These are phyloP conservation scores for Oopsacas minuta DNA, from an alignment of 37 sponge, comb jelly and placozoan species.

Conservation along the genomic window DNA sequence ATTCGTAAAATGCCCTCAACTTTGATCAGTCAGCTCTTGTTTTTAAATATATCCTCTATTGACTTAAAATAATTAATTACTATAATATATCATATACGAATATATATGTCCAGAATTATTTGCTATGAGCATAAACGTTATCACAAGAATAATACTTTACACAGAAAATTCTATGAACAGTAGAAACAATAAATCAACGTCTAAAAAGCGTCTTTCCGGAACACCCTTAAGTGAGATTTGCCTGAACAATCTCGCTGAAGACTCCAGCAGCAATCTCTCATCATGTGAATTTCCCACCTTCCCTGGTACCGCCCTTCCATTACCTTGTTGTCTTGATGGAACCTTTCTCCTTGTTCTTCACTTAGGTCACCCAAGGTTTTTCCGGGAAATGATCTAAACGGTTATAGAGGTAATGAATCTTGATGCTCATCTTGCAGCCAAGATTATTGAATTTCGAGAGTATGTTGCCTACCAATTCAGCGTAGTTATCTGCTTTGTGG, in stretches of 20 bases:
- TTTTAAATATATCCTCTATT: too few relatives aligned
- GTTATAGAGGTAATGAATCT: conserved; percentile 3
- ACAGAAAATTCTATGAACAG: too few relatives aligned
- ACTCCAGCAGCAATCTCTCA: conserved; percentile 19
- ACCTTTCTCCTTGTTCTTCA: conserved; percentile 15
- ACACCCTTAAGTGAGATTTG: background rate
- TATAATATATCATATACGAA: background rate
- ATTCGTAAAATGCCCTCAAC: background rate
- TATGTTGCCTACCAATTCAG: background rate
- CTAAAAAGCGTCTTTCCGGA: too few relatives aligned
- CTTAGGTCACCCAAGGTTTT: conserved; percentile 15
- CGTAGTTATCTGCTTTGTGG: background rate
- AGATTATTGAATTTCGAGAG: background rate
- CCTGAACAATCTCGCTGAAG: background rate
- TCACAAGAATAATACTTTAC: too few relatives aligned
- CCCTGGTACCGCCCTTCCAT: conserved; percentile 14
- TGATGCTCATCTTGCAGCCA: conserved; percentile 15
- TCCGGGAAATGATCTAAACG: background rate
- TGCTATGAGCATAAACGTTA: too few relatives aligned
- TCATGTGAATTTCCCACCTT: background rate
- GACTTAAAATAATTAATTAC: background rate
- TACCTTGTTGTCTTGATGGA: conserved; percentile 17
- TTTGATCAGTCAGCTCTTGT: background rate
- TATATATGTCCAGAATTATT: too few relatives aligned
- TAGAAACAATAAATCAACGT: too few relatives aligned